phyloP scores from a whole-genome alignment of 2,113 vertebrate species.

The Struthio camelus region DNA sequence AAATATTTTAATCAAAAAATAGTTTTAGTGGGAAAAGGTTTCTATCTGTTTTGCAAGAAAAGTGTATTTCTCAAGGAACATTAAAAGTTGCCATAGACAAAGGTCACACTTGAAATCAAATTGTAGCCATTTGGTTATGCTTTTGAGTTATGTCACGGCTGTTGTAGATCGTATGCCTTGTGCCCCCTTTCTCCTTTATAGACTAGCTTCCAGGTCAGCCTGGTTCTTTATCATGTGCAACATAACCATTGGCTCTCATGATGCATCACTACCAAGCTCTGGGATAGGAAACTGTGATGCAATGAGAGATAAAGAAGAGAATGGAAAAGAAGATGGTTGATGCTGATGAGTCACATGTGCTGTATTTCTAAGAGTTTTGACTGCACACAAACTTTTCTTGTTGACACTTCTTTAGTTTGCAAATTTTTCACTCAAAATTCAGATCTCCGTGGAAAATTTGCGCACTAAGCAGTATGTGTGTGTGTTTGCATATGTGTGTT shows the following conservation, averaged over 20 bases:
- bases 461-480: not conserved
- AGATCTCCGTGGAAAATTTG: not conserved
- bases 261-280: not conserved
- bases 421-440: not conserved
- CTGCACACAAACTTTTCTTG: not conserved
- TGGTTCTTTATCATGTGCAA: not conserved
- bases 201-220: not conserved
- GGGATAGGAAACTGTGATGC: not conserved
- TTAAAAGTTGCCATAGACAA: not conserved
- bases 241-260: not conserved
- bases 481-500: not conserved
- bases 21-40: not conserved
- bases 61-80: not conserved
- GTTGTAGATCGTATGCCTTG: not conserved
- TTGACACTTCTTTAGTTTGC: not conserved
- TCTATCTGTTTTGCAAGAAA: not conserved
- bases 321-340: not conserved
- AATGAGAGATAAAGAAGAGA: not conserved
- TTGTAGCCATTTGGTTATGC: not conserved
- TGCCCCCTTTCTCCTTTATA: not conserved
- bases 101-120: accelerated
- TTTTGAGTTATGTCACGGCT: not conserved
- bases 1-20: not conserved
- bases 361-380: not conserved
- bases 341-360: not conserved